Evolutionary conservation across 1,140 invertebrate species (phyloP).

Genomic region (Bathynomus jamesi): DNA sequence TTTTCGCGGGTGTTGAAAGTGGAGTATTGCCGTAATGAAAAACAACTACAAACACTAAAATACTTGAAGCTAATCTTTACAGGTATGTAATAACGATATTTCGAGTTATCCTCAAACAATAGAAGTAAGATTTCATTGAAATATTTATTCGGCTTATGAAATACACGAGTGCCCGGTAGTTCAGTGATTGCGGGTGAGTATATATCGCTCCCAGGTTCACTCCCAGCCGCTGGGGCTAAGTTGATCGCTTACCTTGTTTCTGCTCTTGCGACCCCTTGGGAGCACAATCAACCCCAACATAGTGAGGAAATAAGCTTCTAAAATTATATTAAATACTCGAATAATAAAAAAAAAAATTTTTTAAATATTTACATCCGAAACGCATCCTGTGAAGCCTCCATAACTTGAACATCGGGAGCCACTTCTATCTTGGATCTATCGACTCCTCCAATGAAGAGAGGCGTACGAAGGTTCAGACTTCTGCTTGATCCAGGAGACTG

Average conservation of each 20-base stretch:
- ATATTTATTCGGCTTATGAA: not conserved
- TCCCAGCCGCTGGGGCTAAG: too few species aligned
- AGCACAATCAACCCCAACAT: too few species aligned
- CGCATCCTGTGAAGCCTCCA: slow-evolving; percentile 73
- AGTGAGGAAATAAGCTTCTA: too few species aligned
- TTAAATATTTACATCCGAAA: slow-evolving; percentile 79
- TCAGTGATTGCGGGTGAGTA: too few species aligned
- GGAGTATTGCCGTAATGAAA: too few species aligned
- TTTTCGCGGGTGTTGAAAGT: not conserved
- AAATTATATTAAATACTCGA: too few species aligned
- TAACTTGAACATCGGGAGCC: slow-evolving; percentile 61
- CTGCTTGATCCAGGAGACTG: slow-evolving; percentile 49
- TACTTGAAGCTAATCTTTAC: not conserved
- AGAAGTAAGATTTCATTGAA: not conserved
- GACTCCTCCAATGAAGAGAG: slow-evolving; percentile 77
- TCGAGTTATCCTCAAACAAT: not conserved
- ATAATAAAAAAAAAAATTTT: too few species aligned
- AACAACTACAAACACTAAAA: not conserved
- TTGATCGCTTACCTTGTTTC: too few species aligned
- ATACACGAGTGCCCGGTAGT: too few species aligned
- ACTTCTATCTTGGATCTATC: slow-evolving; percentile 61
- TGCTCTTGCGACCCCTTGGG: too few species aligned
- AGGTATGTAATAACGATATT: not conserved
- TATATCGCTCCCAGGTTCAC: too few species aligned
- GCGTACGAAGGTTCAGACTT: slow-evolving; percentile 64